Evolutionary conservation across 2,797 vertebrate species (phyloP), one percentile per base, ranked within the genome.

Genomic region (Lutjanus argentimaculatus): DNA sequence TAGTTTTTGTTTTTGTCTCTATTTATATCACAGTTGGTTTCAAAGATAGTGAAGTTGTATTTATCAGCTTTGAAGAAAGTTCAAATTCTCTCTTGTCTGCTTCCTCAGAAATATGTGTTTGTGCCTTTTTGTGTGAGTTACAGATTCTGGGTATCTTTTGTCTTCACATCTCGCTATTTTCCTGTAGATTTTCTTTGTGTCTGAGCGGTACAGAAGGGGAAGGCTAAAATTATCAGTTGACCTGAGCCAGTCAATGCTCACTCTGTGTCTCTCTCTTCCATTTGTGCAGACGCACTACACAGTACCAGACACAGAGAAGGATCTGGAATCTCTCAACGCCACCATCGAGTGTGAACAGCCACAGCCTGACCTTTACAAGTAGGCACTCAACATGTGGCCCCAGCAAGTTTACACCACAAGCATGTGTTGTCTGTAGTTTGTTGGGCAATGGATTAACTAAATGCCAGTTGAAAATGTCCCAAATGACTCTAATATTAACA

Each of bases 311-410:
- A 97, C 95, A 0, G 95, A 96, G 0, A 96, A 94, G 80, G 96
- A 97, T 92, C 95, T 99, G 76, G 94, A 97, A 72, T 81, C 87
- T 82, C 96, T 99, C 91, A 95, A 66, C 0, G 98, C 98, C 93
- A 95, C 96, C 5, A 97, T 99, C 1, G 98, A 99, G 95, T 99
- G 99, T 75, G 98, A 99, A 82, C 97, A 99, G 91, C 98, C 99
- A 0, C 98, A 99, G 83, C 97, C 98, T 49, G 99, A 99, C 96
- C 98, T 99, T 92, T 99, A 99, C 95, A 99, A 98, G 99, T 99
- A 97, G 85, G 96, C 81, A 78, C 89, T 92, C 80, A 75, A 85
- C 81, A 73, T 80, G 79, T 74, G 72, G 58, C 74, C 87, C 76
- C 72, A 65, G 15, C 84, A 81, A 86, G 85, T 91, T 87, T 76